These are phyloP conservation scores for Punctoribates punctum DNA, from an alignment of 2,888 invertebrate genomes.

Conservation along the genomic window DNA sequence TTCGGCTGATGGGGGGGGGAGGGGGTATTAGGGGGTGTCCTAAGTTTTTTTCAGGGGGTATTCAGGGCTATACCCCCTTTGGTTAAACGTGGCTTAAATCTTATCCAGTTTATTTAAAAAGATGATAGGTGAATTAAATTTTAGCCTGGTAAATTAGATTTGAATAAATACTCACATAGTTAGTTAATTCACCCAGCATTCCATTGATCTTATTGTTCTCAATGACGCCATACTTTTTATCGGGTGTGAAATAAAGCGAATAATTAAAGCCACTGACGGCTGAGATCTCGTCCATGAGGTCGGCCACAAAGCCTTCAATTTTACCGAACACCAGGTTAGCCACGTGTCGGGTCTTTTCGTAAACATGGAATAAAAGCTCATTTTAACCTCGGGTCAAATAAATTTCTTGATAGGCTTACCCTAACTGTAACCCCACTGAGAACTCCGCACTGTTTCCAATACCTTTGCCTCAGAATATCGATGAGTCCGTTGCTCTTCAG, in stretches of 20 bases:
- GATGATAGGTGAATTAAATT: no score
- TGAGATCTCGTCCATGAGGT: constrained; percentile 36
- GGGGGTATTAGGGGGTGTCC: no score
- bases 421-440: no score
- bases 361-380: no score
- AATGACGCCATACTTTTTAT: constrained; percentile 36
- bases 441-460: constrained; percentile 32
- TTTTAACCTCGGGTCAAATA: no score
- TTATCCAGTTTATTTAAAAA: no score
- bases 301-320: constrained; percentile 36
- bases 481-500: constrained; percentile 31
- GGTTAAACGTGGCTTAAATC: no score
- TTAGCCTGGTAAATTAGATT: no score
- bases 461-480: neutral
- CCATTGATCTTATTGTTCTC: constrained; percentile 34
- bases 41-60: no score
- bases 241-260: constrained; percentile 37
- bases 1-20: no score
- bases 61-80: no score
- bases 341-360: constrained; percentile 25
- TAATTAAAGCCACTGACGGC: constrained; percentile 32
- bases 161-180: constrained; percentile 27
- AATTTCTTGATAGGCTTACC: no score
- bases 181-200: constrained; percentile 40
- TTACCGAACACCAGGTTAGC: constrained; percentile 30